phyloP scores from a whole-genome alignment of 2,113 vertebrate species.

The Salminus brasiliensis region DNA sequence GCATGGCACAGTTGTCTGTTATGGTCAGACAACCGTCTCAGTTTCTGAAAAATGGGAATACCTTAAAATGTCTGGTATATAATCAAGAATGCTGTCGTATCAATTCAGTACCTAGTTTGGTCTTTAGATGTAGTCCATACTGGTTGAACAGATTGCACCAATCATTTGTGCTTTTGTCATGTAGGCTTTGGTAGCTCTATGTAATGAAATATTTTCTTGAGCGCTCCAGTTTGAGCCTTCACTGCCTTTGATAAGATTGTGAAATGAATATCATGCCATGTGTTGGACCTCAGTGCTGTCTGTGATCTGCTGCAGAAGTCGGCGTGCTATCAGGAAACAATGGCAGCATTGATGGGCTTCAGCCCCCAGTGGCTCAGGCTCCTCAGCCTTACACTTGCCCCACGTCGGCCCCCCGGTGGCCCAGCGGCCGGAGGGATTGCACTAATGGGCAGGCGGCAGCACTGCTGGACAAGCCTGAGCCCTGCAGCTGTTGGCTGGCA shows the following conservation, averaged over 20 bases:
- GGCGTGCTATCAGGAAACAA: slow-evolving; percentile 62
- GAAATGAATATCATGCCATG: slow-evolving; percentile 43
- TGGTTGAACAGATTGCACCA: slow-evolving; percentile 33
- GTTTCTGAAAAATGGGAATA: not conserved
- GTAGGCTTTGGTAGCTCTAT: slow-evolving; percentile 41
- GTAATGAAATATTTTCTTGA: slow-evolving; percentile 44
- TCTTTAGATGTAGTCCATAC: slow-evolving; percentile 9
- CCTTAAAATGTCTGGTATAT: not conserved
- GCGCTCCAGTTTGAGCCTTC: slow-evolving; percentile 1
- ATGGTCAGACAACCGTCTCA: not conserved
- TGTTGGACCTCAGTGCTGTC: slow-evolving; percentile 53
- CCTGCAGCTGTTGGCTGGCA: slow-evolving; percentile 87
- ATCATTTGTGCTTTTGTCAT: slow-evolving; percentile 28
- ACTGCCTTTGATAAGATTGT: slow-evolving; percentile 30
- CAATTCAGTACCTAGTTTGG: not conserved
- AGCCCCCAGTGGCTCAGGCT: slow-evolving; percentile 66
- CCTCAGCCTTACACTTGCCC: slow-evolving; percentile 48
- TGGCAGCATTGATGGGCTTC: slow-evolving; percentile 67
- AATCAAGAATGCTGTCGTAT: not conserved
- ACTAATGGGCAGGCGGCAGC: slow-evolving; percentile 68
- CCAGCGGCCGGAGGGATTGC: slow-evolving; percentile 67
- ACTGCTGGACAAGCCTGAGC: slow-evolving; percentile 69
- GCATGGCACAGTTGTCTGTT: slow-evolving; percentile 29
- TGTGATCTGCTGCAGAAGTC: slow-evolving; percentile 56
- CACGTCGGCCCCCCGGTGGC: slow-evolving; percentile 60